phyloP scores from a whole-genome alignment of 2,797 vertebrate species.

The Petrocephalus sullivani region DNA sequence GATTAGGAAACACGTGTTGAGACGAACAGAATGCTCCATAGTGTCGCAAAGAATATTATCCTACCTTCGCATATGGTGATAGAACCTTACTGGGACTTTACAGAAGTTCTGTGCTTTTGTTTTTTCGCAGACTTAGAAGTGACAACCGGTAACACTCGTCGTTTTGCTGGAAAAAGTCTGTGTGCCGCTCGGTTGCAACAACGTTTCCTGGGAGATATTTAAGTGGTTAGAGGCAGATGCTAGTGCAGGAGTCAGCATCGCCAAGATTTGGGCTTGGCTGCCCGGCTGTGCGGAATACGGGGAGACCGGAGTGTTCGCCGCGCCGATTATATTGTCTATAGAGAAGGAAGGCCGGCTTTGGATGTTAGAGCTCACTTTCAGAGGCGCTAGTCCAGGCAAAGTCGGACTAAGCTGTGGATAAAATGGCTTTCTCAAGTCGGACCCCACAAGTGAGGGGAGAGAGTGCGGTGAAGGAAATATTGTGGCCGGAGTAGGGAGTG shows the following conservation, averaged over 20 bases:
- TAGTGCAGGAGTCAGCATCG: conserved; percentile 84
- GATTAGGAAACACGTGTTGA: conserved; percentile 33
- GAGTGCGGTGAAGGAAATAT: conserved; percentile 66
- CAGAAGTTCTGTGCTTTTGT: conserved; percentile 34
- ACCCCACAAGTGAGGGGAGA: conserved; percentile 65
- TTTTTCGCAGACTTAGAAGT: conserved; percentile 63
- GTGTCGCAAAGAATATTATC: conserved; percentile 61
- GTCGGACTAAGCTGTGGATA: conserved; percentile 76
- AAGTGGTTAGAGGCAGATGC: conserved; percentile 80
- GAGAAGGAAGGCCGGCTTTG: conserved; percentile 80
- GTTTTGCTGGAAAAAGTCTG: conserved; percentile 81
- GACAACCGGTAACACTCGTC: conserved; percentile 79
- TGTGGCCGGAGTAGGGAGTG: conserved; percentile 68
- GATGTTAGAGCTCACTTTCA: conserved; percentile 78
- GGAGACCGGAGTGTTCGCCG: conserved; percentile 65
- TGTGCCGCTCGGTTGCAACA: conserved; percentile 62
- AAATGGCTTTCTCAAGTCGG: conserved; percentile 85
- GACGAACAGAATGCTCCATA: conserved; percentile 40
- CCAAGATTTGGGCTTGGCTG: conserved; percentile 84
- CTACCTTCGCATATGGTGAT: conserved; percentile 72
- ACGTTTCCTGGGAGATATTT: conserved; percentile 77
- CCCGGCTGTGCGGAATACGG: conserved; percentile 70
- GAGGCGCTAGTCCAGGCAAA: conserved; percentile 70
- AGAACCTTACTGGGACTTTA: conserved; percentile 49
- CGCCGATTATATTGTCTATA: conserved; percentile 94